Percentiles rank a stretch among this genome's conserved stretches.
Evolutionary conservation across 2,888 invertebrate genomes (phyloP).

Genomic region (Hydroisotoma schaefferi): DNA sequence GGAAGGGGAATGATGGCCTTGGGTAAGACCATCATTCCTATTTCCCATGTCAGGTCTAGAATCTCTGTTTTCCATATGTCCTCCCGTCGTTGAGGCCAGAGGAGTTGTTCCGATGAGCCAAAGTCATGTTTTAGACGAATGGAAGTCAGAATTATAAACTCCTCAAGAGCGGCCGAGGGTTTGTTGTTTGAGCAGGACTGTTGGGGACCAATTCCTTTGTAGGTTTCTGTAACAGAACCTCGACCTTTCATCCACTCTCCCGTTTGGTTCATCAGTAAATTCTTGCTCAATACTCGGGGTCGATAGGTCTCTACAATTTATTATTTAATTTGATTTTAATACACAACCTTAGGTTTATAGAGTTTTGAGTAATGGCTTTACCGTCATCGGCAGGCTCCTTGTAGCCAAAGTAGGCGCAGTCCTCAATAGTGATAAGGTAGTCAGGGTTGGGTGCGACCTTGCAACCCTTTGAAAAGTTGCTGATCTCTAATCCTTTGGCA

Average conservation of each 20-base stretch:
- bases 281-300: background rate
- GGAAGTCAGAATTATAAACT: background rate
- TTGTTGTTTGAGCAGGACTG: background rate
- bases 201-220: no score
- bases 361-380: no score
- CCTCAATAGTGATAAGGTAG: background rate
- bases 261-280: no score
- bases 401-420: slow-evolving; percentile 6
- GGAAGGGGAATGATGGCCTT: background rate
- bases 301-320: background rate
- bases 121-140: slow-evolving; percentile 7
- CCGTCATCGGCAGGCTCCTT: background rate
- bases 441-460: background rate
- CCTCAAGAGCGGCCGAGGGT: background rate
- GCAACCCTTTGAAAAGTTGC: slow-evolving; percentile 2
- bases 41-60: background rate
- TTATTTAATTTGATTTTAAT: no score
- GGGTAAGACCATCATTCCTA: background rate
- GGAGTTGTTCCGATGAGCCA: background rate
- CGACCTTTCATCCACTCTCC: no score
- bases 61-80: slow-evolving; percentile 11
- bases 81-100: slow-evolving; percentile 6
- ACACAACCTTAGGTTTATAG: no score
- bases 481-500: background rate
- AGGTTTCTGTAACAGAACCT: no score